A percentile compares a stretch with the other conserved stretches of the same genome.
Conservation (phyloP, 2,888 invertebrate genomes). For the Hymenopus coronatus region DNA sequence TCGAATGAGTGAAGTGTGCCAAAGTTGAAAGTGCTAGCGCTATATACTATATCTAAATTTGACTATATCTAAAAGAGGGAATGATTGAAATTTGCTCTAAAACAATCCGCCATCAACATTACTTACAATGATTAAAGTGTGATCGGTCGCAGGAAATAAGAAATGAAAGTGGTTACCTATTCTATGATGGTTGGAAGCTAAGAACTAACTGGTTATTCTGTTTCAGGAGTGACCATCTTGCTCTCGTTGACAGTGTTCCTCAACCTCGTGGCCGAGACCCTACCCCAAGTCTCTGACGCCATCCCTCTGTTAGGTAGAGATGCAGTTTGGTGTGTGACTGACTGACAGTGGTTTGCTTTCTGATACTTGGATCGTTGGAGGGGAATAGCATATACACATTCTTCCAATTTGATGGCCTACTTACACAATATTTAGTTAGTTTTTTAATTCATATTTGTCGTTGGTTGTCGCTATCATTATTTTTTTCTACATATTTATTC, state of each 20-base stretch:
- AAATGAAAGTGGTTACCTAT: neutral
- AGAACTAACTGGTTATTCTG: conserved; percentile 40
- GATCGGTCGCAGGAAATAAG: neutral
- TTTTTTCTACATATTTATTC: neutral
- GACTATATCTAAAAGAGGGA: neutral
- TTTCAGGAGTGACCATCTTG: conserved; percentile 92
- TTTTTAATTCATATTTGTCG: neutral
- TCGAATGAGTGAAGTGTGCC: neutral
- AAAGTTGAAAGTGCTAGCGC: neutral
- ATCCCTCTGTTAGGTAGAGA: conserved; percentile 59
- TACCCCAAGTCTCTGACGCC: conserved; percentile 70
- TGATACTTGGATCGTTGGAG: conserved; percentile 41
- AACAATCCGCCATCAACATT: neutral
- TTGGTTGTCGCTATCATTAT: neutral
- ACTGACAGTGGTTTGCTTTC: conserved; percentile 35
- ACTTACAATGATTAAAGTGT: neutral
- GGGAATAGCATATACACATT: conserved; percentile 33
- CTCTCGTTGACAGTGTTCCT: conserved; percentile 97
- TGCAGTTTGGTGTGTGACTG: conserved; percentile 33
- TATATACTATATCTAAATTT: neutral
- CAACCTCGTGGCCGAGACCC: conserved; percentile 95
- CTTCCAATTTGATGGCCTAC: conserved; percentile 28
- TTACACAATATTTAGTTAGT: conserved; percentile 10
- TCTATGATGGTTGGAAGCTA: neutral
- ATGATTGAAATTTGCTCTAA: neutral